Base-by-base conservation (phyloP, 2,797 vertebrate species). In the Chaetophractus vellerosus region DNA sequence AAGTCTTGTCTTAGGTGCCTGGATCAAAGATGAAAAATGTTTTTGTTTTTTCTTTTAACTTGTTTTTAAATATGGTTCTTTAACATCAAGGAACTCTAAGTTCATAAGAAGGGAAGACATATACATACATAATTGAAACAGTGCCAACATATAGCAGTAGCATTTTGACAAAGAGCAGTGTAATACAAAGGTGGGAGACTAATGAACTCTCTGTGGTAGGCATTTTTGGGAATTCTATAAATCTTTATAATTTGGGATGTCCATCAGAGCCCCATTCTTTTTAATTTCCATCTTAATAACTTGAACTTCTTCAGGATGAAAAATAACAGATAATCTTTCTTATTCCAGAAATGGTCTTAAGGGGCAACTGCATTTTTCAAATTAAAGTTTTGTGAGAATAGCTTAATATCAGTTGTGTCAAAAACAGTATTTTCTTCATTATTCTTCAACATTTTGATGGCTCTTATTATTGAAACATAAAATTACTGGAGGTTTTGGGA, bases 11-110 rank as follows among this genome's bases (percentile, higher is more conserved):
- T 36, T 84, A 50, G 94, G 36, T 80, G 15, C 66, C 68, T 76
- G n/a, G 88, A 38, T 71, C n/a, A 81, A 74, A 81, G n/a, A 57
- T 92, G 66, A 93, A 86, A 93, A 76, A 71, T 38, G 7, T 71
- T 28, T 38, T 38, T 38, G 38, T 38, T 38, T 93, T 81, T 36
- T 38, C n/a, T 59, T 8, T 88, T 87, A 21, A 52, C 33, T 91
- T 88, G 21, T 90, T 94, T n/a, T 59, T 81, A 79, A 71, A 23
- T 59, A 18, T 52, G 31, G 12, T 45, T 88, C 57, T 95, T 85
- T 85, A 89, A 57, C 55, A 48, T 90, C 45, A 88, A 63, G 45
- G 79, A 90, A 38, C 38, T 81, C 23, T 75, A 41, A 91, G 45
- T 57, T 57, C 23, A 72, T 83, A 59, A 79, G 41, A 26, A 84